Evolutionary conservation across 2,113 vertebrate species (phyloP).

Genomic region (Eurystomus gularis): DNA sequence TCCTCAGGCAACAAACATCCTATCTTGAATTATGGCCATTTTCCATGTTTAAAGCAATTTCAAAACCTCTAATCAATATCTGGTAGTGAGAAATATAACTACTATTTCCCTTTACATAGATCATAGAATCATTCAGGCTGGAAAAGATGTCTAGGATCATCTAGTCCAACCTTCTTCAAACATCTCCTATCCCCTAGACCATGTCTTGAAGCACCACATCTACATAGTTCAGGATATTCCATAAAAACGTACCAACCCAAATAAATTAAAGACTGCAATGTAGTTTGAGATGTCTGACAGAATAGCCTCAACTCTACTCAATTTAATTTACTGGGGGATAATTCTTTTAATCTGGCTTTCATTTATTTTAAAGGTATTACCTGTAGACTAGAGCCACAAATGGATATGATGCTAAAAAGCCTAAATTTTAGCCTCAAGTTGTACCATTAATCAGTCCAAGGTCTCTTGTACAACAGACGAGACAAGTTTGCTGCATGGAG

Average conservation of each 20-base stretch:
- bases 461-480: neutral
- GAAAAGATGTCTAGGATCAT: too few relatives aligned
- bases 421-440: neutral
- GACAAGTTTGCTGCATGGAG: neutral
- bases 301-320: neutral
- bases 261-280: neutral
- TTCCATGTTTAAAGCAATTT: neutral
- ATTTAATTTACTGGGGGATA: neutral
- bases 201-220: too few relatives aligned
- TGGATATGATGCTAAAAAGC: neutral
- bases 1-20: neutral
- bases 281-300: neutral
- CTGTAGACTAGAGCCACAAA: neutral
- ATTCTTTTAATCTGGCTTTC: neutral
- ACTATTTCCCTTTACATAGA: neutral
- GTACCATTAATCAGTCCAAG: neutral
- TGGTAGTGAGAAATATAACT: neutral
- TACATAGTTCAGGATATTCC: neutral
- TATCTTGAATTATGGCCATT: neutral
- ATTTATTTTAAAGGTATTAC: neutral
- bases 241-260: neutral
- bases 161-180: too few relatives aligned
- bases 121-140: too few relatives aligned
- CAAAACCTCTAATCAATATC: neutral
- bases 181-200: too few relatives aligned